These are phyloP conservation scores for Semibalanus balanoides DNA, from an alignment of 1,140 invertebrate species.

Conservation along the genomic window DNA sequence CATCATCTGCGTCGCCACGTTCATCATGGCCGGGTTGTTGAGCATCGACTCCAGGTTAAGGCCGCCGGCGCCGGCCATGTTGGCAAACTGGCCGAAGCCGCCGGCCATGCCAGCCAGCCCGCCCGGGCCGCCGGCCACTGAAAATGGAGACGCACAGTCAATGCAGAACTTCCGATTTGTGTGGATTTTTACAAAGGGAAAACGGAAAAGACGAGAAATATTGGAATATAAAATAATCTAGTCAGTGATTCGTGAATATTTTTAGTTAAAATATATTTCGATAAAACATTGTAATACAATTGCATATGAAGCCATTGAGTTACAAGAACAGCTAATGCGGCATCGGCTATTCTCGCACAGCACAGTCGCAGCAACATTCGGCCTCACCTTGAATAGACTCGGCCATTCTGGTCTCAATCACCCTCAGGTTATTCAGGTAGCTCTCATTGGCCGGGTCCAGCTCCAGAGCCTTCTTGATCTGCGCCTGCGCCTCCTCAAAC, in stretches of 20 bases:
- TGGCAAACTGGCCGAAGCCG: conserved; percentile 3
- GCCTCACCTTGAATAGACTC: background rate
- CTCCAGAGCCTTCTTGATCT: conserved; percentile 74
- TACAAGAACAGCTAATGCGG: too few relatives aligned
- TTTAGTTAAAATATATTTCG: too few relatives aligned
- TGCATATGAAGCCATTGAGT: too few relatives aligned
- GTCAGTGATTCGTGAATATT: too few relatives aligned
- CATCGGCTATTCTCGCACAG: too few relatives aligned
- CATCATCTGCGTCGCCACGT: conserved; percentile 62
- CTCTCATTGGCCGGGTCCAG: conserved; percentile 85
- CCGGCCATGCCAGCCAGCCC: conserved; percentile 21
- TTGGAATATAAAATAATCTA: too few relatives aligned
- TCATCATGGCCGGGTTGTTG: conserved; percentile 56
- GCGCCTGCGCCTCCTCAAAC: conserved; percentile 63
- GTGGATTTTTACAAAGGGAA: too few relatives aligned
- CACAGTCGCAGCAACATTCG: too few relatives aligned
- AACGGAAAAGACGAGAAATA: too few relatives aligned
- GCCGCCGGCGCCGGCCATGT: conserved; percentile 21
- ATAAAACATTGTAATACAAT: too few relatives aligned
- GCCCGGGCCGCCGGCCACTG: conserved; percentile 20
- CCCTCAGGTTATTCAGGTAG: conserved; percentile 59
- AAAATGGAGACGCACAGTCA: too few relatives aligned
- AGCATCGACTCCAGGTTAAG: conserved; percentile 46
- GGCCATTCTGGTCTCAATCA: background rate
- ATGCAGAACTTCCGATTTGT: too few relatives aligned